Percentiles rank a stretch among this genome's conserved stretches.
phyloP scores from a whole-genome alignment of 2,113 vertebrate genomes.

The Thermophis baileyi region DNA sequence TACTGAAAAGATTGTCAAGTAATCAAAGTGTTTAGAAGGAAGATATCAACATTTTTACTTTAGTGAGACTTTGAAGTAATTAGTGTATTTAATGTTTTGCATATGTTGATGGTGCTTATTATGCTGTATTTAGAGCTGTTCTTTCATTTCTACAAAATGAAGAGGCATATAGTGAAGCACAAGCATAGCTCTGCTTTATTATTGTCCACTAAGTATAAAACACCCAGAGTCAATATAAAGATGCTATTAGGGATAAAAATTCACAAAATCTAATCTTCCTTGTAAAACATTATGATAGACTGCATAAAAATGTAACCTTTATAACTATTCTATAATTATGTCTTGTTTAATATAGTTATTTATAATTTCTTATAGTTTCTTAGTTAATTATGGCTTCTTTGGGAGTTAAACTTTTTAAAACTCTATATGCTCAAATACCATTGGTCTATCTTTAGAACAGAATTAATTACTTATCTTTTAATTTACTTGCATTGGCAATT shows the following conservation, averaged over 20 bases:
- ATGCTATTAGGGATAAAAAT: background rate
- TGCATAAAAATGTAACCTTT: background rate
- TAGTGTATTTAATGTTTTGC: background rate
- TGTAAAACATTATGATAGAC: background rate
- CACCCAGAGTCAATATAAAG: background rate
- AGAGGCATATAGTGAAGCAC: background rate
- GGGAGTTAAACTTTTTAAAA: background rate
- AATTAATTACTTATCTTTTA: constrained; percentile 43
- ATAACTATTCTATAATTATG: constrained; percentile 33
- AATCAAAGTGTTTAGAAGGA: background rate
- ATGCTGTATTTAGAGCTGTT: background rate
- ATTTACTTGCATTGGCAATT: constrained; percentile 39
- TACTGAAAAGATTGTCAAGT: background rate
- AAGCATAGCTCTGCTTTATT: background rate
- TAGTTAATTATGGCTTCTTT: constrained; percentile 27
- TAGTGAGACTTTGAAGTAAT: background rate
- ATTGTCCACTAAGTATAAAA: background rate
- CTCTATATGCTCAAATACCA: constrained; percentile 15
- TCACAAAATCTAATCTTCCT: background rate
- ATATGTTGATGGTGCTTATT: background rate
- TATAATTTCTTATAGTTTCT: background rate
- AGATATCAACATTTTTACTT: background rate
- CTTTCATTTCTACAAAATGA: background rate
- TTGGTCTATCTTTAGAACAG: constrained; percentile 17
- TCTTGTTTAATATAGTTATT: constrained; percentile 17